These are phyloP conservation scores for Mythimna impura DNA, from an alignment of 2,888 invertebrate species.

Conservation along the genomic window DNA sequence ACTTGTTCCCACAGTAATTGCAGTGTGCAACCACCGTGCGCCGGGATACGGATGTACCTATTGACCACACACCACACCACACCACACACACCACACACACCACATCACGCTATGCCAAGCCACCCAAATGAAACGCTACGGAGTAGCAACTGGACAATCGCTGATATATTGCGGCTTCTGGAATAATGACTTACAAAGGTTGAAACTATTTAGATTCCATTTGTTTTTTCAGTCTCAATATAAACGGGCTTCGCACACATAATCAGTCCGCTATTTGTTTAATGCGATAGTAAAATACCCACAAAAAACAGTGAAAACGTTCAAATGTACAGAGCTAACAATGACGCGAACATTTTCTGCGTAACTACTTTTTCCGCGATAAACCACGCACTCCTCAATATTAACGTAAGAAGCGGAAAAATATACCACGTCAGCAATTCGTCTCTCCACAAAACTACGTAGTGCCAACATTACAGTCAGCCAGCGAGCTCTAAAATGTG, in stretches of 20 bases:
- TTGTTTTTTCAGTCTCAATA: background rate
- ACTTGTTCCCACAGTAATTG: constrained; percentile 30
- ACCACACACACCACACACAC: background rate
- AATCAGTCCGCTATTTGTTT: background rate
- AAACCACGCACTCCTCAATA: constrained; percentile 11
- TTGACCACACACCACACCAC: constrained; percentile 3
- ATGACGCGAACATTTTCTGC: constrained; percentile 3
- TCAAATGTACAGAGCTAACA: background rate
- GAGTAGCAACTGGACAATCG: background rate
- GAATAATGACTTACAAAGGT: background rate
- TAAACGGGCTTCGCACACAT: background rate
- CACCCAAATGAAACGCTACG: constrained; percentile 3
- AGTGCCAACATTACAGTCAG: constrained; percentile 12
- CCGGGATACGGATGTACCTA: background rate
- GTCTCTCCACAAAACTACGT: constrained; percentile 8
- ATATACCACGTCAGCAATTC: constrained; percentile 28
- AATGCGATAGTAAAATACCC: background rate
- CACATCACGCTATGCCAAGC: background rate
- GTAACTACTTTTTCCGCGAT: constrained; percentile 4
- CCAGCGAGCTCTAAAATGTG: constrained; percentile 3
- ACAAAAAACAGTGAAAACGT: background rate
- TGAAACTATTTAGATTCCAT: background rate
- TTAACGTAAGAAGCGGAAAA: background rate
- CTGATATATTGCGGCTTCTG: background rate
- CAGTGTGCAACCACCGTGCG: constrained; percentile 8